Percentiles rank a stretch among this genome's conserved stretches.
These are phyloP conservation scores for Acrocyrtus sp. DNA, from an alignment of 2,888 invertebrate species.

Conservation along the genomic window DNA sequence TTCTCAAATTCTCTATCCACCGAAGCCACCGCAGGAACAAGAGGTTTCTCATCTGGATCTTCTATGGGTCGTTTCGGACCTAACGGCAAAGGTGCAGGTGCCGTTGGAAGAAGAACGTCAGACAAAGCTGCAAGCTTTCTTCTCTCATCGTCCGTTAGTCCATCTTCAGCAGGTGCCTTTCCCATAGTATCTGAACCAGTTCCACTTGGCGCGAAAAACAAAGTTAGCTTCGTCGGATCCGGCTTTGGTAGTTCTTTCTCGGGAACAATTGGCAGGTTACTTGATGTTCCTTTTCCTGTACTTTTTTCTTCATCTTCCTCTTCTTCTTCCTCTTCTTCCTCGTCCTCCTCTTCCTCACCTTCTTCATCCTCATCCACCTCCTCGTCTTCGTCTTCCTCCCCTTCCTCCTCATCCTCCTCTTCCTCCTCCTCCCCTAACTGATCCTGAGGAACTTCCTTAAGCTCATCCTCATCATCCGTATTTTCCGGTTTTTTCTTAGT, in stretches of 20 bases:
- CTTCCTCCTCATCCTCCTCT: conserved; percentile 2
- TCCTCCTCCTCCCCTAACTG: conserved; percentile 12
- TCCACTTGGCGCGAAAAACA: conserved; percentile 27
- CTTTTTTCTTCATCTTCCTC: conserved; percentile 1
- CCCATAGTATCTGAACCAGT: conserved; percentile 2
- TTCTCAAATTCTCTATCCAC: conserved; percentile 27
- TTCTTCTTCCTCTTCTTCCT: conserved; percentile 5
- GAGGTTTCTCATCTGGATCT: conserved; percentile 25
- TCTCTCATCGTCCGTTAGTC: conserved; percentile 26
- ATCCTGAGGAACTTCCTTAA: conserved; percentile 5
- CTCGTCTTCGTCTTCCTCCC: conserved; percentile 1
- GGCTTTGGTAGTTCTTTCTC: background rate
- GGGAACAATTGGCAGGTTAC: background rate
- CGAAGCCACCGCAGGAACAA: conserved; percentile 25
- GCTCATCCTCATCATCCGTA: conserved; percentile 36
- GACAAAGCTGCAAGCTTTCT: conserved; percentile 28
- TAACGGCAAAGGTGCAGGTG: conserved; percentile 10
- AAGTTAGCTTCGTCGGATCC: conserved; percentile 11
- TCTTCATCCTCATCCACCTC: background rate
- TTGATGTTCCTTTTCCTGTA: conserved; percentile 5
- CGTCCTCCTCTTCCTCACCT: conserved; percentile 14
- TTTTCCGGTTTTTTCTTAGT: background rate
- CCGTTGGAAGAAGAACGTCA: conserved; percentile 34
- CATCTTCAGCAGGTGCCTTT: background rate
- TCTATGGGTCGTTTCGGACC: conserved; percentile 23